phyloP scores from a whole-genome alignment of 2,888 invertebrate genomes.

The Caenorhabditis parvicauda region DNA sequence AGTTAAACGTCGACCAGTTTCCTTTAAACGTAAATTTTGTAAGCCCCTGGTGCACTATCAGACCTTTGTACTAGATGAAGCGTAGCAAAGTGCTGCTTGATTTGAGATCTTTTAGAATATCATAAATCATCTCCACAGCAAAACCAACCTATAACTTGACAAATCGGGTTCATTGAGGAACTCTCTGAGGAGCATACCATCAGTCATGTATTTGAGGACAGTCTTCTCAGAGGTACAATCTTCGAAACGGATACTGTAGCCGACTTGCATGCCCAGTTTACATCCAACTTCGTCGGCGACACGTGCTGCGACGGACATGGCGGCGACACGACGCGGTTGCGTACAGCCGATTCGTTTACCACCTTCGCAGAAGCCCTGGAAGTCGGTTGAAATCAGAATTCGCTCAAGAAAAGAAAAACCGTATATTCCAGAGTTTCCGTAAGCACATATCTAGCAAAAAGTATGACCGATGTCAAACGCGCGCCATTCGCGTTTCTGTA shows the following conservation, averaged over 20 bases:
- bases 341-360: slow-evolving; percentile 92
- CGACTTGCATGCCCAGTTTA: slow-evolving; percentile 78
- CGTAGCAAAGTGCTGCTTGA: neutral
- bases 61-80: too few species aligned
- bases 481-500: too few species aligned
- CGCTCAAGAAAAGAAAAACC: neutral
- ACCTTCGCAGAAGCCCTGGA: slow-evolving; percentile 67
- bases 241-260: slow-evolving; percentile 87
- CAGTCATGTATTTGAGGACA: slow-evolving; percentile 96
- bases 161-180: slow-evolving; percentile 95
- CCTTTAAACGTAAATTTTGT: too few species aligned
- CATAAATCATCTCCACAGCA: neutral
- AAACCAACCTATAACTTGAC: slow-evolving; percentile 75
- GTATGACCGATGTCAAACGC: too few species aligned
- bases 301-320: slow-evolving; percentile 98
- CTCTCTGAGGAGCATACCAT: slow-evolving; percentile 93
- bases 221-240: slow-evolving; percentile 98
- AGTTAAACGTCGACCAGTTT: too few species aligned
- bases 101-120: neutral
- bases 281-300: slow-evolving; percentile 96
- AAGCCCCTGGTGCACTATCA: too few species aligned
- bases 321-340: slow-evolving; percentile 95
- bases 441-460: too few species aligned
- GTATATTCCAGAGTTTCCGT: neutral
- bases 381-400: neutral